Evolutionary conservation across 2,113 vertebrate genomes (phyloP).

Genomic region (Megaceryle torquata): DNA sequence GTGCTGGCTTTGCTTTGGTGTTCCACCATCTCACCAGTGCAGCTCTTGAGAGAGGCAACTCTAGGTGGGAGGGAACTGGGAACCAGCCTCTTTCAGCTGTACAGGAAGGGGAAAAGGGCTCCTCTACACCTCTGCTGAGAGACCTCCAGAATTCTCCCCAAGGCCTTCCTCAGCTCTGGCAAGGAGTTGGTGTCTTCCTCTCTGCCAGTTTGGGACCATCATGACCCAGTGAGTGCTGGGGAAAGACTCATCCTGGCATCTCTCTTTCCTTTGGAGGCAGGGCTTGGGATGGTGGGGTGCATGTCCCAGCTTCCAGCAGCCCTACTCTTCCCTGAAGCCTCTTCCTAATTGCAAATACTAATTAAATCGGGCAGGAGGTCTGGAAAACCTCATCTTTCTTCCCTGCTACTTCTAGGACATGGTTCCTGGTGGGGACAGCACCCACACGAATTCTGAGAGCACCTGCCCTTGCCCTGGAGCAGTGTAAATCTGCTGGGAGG

Average conservation of each 20-base stretch:
- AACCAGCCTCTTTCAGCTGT: background rate
- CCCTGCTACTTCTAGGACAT: fast-evolving
- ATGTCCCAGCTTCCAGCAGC: background rate
- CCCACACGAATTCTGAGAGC: fast-evolving
- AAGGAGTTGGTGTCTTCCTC: background rate
- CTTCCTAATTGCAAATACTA: background rate
- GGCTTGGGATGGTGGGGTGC: background rate
- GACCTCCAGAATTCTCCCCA: no score
- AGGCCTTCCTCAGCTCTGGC: background rate
- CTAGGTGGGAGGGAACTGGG: background rate
- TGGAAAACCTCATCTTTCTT: background rate
- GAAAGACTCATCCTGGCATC: no score
- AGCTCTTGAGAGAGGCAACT: background rate
- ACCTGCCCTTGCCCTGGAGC: background rate
- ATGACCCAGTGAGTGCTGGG: fast-evolving
- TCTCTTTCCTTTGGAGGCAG: background rate
- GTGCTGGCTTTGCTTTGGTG: background rate
- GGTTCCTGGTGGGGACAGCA: background rate
- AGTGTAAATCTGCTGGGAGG: background rate
- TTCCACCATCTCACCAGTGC: background rate
- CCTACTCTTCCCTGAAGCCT: background rate
- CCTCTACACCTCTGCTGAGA: no score
- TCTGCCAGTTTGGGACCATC: fast-evolving
- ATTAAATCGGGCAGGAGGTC: background rate
- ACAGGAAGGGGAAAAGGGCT: fast-evolving